Base-by-base conservation (phyloP, 37 sponge, comb jelly and placozoan genomes). In the Petrosia ficiformis region DNA sequence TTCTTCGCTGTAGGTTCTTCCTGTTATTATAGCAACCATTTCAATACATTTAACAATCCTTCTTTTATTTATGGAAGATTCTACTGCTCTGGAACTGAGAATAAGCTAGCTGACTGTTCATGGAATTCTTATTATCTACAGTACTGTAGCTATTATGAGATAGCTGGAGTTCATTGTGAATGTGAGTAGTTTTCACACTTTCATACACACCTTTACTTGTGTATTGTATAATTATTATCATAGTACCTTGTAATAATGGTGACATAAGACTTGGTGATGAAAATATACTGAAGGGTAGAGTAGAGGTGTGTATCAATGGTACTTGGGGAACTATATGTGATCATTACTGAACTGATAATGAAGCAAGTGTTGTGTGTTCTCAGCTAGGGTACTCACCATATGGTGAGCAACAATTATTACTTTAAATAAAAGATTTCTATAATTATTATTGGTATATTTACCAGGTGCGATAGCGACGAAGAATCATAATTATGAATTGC, bases 291-390 rank as follows among this genome's bases (percentile, higher is more conserved):
- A 44, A 34, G 60, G 81, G 81, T 61, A 42, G 72, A 30, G 81
- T 80, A 5, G 81, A 80, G 44, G 67, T 80, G 22, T 80, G 81
- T 48, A 64, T 35, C 25, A 4, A 28, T 34, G 72, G 60, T 32
- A 25, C 22, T 28, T 80, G 65, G 44, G 31, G 31, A n/a, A 72
- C 81, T 26, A 40, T 79, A 38, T 79, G 80, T 79, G 71, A 29
- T 14, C 29, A 48, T 33, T 4, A 37, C 30, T 79, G 80, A 71
- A 36, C 68, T 28, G 41, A 69, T 24, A 30, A 2, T 14, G 71
- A 70, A 38, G 80, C 71, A 11, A 25, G 35, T 22, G 71, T 70
- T 26, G 70, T 39, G 28, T 79, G 80, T 33, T 39, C 41, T 37
- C 41, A 69, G 44, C 71, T 79, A 4, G 80, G 80, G 14, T 70